Evolutionary conservation across 2,888 invertebrate genomes (phyloP).

Genomic region (Subacronicta megacephala): DNA sequence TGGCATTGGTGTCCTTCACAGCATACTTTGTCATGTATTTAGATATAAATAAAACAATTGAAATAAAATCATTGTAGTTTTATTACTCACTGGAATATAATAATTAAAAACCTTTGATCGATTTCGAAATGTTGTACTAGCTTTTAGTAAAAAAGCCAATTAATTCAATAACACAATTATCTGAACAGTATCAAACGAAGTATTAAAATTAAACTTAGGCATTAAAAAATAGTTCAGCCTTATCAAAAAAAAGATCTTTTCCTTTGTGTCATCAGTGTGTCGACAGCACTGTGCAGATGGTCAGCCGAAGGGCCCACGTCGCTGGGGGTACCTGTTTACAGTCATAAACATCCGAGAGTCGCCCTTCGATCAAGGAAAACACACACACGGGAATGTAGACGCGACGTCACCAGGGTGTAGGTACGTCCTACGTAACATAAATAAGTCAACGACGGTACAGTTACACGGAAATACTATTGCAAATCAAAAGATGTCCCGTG

Average conservation of each 20-base stretch:
- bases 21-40: too few relatives aligned
- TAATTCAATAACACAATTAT: conserved; percentile 75
- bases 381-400: conserved; percentile 86
- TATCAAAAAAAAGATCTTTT: conserved; percentile 87
- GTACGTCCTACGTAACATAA: conserved; percentile 69
- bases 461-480: conserved; percentile 80
- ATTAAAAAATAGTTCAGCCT: conserved; percentile 87
- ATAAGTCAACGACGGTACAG: conserved; percentile 72
- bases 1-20: too few relatives aligned
- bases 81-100: conserved; percentile 86
- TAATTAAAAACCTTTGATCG: conserved; percentile 84
- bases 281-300: conserved; percentile 75
- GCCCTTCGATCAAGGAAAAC: conserved; percentile 83
- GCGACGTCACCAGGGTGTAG: conserved; percentile 73
- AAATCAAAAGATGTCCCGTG: conserved; percentile 70
- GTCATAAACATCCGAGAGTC: conserved; percentile 83
- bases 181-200: conserved; percentile 79
- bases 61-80: conserved; percentile 81
- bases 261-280: conserved; percentile 81
- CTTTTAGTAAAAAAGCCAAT: conserved; percentile 79
- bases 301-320: conserved; percentile 82
- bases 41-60: conserved; percentile 66
- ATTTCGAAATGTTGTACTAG: conserved; percentile 86
- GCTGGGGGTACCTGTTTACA: conserved; percentile 76
- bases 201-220: conserved; percentile 86